These are phyloP conservation scores for Campoletis sonorensis DNA, from an alignment of 1,140 invertebrate genomes.

Conservation along the genomic window DNA sequence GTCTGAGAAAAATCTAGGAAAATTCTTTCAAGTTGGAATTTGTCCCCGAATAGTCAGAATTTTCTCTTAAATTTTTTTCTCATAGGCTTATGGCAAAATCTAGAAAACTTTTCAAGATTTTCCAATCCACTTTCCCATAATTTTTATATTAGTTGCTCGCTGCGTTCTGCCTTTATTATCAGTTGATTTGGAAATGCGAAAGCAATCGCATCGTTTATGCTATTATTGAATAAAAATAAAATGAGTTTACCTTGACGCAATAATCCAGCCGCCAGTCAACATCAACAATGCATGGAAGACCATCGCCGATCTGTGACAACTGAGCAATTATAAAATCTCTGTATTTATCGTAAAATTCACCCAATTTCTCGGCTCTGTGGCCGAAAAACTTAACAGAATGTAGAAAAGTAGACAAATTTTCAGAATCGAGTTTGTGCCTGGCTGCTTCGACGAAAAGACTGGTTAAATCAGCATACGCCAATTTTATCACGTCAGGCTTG, in stretches of 20 bases:
- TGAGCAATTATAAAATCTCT: conserved; percentile 68
- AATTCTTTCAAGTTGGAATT: too few species aligned
- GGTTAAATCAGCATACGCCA: conserved; percentile 69
- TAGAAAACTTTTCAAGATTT: too few species aligned
- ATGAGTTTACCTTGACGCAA: conserved; percentile 72
- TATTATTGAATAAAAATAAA: too few species aligned
- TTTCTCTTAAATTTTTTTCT: too few species aligned
- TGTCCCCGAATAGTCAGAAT: too few species aligned
- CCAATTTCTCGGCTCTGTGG: conserved; percentile 66
- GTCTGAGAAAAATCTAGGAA: too few species aligned
- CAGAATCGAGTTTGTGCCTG: conserved; percentile 67
- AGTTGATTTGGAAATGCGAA: too few species aligned
- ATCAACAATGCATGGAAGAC: conserved; percentile 80
- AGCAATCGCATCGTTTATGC: not conserved
- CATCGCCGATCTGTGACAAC: conserved; percentile 74
- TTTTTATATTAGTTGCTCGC: too few species aligned
- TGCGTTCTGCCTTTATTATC: too few species aligned
- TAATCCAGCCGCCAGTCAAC: conserved; percentile 82
- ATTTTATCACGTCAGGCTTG: conserved; percentile 72
- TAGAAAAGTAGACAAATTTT: conserved; percentile 65
- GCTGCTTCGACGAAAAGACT: conserved; percentile 72
- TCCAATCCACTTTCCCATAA: too few species aligned
- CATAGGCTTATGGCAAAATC: too few species aligned
- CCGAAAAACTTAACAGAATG: conserved; percentile 59
- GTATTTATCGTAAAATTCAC: conserved; percentile 67